A percentile compares a stretch with the other conserved stretches of the same genome.
phyloP scores from a whole-genome alignment of 2,797 vertebrate species.

The Xyrichtys novacula region DNA sequence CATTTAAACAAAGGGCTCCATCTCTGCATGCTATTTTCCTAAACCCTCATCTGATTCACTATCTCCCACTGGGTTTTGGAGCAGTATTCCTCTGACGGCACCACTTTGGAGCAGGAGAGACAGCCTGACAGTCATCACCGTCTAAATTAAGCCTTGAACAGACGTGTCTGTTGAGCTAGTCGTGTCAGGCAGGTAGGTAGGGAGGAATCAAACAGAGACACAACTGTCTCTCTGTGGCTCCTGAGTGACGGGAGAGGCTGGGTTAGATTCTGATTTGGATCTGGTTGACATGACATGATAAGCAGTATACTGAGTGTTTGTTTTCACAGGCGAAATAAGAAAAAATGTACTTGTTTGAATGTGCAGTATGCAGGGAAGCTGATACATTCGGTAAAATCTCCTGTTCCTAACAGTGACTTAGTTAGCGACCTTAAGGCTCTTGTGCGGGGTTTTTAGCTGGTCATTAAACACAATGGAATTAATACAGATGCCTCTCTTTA shows the following conservation, averaged over 20 bases:
- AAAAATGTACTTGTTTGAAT: neutral
- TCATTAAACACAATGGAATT: no score
- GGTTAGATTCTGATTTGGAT: slow-evolving; percentile 5
- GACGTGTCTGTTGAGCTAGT: slow-evolving; percentile 10
- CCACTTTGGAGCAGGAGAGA: slow-evolving; percentile 3
- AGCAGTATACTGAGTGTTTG: neutral
- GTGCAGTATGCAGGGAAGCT: neutral
- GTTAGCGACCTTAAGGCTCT: no score
- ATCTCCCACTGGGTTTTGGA: neutral
- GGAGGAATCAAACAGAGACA: slow-evolving; percentile 22
- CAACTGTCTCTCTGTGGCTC: slow-evolving; percentile 13
- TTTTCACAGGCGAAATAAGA: neutral
- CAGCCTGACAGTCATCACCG: slow-evolving; percentile 8
- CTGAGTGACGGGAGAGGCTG: neutral
- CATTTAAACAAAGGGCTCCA: slow-evolving; percentile 10
- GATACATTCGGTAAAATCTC: no score
- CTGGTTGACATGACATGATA: neutral
- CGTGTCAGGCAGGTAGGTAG: slow-evolving; percentile 35
- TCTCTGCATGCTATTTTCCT: slow-evolving; percentile 1
- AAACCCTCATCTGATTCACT: neutral
- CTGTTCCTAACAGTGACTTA: no score
- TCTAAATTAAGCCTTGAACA: slow-evolving; percentile 22
- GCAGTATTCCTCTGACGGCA: neutral
- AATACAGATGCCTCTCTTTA: no score
- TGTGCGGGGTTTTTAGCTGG: no score